Percentiles rank a stretch among this genome's conserved stretches.
These are phyloP conservation scores for Petrocephalus zakoni DNA, from an alignment of 2,113 vertebrate species.

Conservation along the genomic window DNA sequence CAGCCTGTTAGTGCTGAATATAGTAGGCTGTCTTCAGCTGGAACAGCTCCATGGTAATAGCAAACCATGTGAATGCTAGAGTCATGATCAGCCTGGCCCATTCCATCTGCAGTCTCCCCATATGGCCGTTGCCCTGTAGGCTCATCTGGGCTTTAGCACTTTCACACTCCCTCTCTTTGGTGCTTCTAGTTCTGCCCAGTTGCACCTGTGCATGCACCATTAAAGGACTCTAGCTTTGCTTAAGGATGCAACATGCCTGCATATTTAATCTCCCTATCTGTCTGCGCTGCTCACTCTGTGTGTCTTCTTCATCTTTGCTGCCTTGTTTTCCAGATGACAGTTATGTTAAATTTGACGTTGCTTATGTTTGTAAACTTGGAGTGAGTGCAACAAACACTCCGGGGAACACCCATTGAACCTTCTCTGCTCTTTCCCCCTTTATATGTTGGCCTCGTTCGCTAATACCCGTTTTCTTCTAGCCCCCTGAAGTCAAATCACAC, in stretches of 20 bases:
- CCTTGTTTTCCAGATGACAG: background rate
- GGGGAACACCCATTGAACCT: constrained; percentile 15
- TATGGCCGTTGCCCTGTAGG: constrained; percentile 21
- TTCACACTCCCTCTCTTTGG: background rate
- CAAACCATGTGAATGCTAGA: constrained; percentile 43
- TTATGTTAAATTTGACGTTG: background rate
- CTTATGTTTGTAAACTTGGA: constrained; percentile 12
- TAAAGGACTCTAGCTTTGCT: background rate
- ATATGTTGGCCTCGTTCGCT: background rate
- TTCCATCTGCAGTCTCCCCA: constrained; percentile 31
- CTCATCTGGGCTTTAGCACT: background rate
- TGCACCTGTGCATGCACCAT: constrained; percentile 15
- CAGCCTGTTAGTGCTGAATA: constrained; percentile 62
- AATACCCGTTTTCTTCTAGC: background rate
- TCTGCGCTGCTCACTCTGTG: background rate
- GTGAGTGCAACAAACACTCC: background rate
- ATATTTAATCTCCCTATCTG: background rate
- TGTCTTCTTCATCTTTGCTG: background rate
- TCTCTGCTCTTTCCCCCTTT: constrained; percentile 18
- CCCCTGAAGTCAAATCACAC: constrained; percentile 3
- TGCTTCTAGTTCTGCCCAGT: background rate
- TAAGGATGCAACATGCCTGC: background rate
- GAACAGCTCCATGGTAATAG: constrained; percentile 47
- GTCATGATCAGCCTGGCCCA: constrained; percentile 47
- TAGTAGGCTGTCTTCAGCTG: constrained; percentile 45